phyloP scores from a whole-genome alignment of 1,140 invertebrate genomes.

The Zaprionus capensis region DNA sequence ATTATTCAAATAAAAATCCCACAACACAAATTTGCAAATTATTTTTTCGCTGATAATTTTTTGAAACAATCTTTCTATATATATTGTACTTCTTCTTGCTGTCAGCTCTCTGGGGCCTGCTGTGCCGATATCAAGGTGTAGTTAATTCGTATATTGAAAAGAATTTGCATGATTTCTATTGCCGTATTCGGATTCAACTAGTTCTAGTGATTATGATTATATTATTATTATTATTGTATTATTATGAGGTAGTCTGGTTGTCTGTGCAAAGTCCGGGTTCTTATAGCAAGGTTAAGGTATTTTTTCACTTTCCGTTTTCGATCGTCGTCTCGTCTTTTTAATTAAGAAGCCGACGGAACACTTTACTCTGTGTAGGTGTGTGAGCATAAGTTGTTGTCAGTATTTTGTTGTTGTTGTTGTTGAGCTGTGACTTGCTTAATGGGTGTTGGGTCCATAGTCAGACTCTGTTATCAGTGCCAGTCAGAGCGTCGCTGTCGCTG shows the following conservation, averaged over 20 bases:
- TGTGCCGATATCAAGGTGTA: constrained; percentile 60
- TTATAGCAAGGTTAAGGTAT: constrained; percentile 66
- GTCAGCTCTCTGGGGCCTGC: neutral
- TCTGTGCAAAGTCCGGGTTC: constrained; percentile 53
- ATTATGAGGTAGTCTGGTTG: neutral
- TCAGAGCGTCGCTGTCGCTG: constrained; percentile 25
- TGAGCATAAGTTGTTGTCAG: constrained; percentile 52
- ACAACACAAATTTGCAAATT: constrained; percentile 5
- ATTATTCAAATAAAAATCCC: constrained; percentile 30
- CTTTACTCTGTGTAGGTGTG: constrained; percentile 26
- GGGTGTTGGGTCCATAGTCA: constrained; percentile 73
- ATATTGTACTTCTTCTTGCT: neutral
- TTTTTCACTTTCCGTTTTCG: constrained; percentile 72
- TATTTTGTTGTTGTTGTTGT: constrained; percentile 27
- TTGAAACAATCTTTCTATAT: constrained; percentile 7
- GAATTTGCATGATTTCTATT: neutral
- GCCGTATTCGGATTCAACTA: constrained; percentile 1
- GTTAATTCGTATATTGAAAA: constrained; percentile 11
- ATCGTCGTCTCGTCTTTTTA: constrained; percentile 36
- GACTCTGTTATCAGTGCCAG: constrained; percentile 58
- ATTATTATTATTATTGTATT: neutral
- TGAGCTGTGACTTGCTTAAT: constrained; percentile 51
- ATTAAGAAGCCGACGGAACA: constrained; percentile 11
- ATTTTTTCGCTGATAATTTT: neutral
- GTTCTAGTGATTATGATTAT: neutral